These are phyloP conservation scores for Hystrix brachyura DNA, from an alignment of 2,113 vertebrate species.

Conservation along the genomic window DNA sequence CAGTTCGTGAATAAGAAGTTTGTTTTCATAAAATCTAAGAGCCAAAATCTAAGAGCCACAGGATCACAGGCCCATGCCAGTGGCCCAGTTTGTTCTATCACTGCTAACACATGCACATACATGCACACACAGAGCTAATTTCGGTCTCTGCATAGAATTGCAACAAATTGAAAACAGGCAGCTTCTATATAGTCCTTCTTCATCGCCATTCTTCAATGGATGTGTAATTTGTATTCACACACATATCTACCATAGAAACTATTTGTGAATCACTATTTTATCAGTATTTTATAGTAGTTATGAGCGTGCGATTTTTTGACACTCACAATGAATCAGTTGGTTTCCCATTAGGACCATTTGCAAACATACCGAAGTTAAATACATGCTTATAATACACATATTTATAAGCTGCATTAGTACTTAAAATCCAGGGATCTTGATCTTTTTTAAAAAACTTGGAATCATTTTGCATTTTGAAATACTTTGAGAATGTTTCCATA, in stretches of 20 bases:
- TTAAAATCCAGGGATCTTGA: not conserved
- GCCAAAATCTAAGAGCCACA: not conserved
- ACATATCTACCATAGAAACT: not conserved
- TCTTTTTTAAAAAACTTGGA: not conserved
- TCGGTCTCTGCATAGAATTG: not conserved
- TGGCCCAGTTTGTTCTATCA: not conserved
- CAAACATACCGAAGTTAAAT: not conserved
- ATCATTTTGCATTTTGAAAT: constrained; percentile 7
- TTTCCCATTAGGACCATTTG: not conserved
- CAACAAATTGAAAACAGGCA: not conserved
- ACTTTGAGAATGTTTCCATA: not conserved
- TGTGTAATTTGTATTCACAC: not conserved
- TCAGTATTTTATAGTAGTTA: not conserved
- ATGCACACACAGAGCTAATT: not conserved
- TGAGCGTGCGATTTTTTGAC: not conserved
- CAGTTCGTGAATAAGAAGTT: not conserved
- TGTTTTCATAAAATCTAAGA: not conserved
- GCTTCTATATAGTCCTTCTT: not conserved
- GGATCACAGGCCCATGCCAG: not conserved
- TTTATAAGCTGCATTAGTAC: not conserved
- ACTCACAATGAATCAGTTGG: not conserved
- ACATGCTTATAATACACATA: not conserved
- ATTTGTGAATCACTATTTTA: not conserved
- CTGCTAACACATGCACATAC: not conserved
- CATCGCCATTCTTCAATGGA: not conserved